phyloP scores from a whole-genome alignment of 2,113 vertebrate genomes.

The Oreochromis niloticus region DNA sequence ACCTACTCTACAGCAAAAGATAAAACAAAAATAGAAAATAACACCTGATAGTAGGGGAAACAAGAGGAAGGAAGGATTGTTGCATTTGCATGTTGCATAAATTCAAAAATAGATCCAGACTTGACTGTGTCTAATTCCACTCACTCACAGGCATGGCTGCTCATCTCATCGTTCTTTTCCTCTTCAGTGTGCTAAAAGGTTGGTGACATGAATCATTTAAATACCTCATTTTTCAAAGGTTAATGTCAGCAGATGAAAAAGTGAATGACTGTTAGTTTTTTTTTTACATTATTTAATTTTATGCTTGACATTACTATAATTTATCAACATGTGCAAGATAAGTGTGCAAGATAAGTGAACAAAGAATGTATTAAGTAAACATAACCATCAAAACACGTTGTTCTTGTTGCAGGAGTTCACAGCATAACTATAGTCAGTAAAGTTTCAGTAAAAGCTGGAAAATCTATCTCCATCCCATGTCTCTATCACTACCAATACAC shows the following conservation, averaged over 20 bases:
- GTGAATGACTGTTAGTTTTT: background rate
- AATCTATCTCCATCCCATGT: constrained; percentile 34
- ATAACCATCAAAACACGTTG: background rate
- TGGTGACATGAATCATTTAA: background rate
- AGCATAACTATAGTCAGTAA: background rate
- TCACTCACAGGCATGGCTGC: background rate
- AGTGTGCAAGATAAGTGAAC: background rate
- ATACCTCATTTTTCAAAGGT: background rate
- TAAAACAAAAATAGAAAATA: too few species aligned
- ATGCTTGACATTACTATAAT: background rate
- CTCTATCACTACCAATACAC: background rate
- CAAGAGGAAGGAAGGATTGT: too few species aligned
- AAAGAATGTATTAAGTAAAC: background rate
- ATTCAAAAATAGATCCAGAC: background rate
- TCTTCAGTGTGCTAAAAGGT: constrained; percentile 20
- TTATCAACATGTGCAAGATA: background rate
- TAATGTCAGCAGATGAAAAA: background rate
- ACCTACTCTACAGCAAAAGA: too few species aligned
- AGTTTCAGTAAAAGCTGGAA: background rate
- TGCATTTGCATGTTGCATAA: too few species aligned
- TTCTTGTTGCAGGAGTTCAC: constrained; percentile 3
- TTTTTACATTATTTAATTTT: too few species aligned
- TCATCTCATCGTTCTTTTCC: background rate
- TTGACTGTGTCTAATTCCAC: too few species aligned
- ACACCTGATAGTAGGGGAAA: too few species aligned